Evolutionary conservation across 1,140 invertebrate species (phyloP), one percentile per base, ranked within the genome.

Genomic region (Drosophila pectinifera): DNA sequence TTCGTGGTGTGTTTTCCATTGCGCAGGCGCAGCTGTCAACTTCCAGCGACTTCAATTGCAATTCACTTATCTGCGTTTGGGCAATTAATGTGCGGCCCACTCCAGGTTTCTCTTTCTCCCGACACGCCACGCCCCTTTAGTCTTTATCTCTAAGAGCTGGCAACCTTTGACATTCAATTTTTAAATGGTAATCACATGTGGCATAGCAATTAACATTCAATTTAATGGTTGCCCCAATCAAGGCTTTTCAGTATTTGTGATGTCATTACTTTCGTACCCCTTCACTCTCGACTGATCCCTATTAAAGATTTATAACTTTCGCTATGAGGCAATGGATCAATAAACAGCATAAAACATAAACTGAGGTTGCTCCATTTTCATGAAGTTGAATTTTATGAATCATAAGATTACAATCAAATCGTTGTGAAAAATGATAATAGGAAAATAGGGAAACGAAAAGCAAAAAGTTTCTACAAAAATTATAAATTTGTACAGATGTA

Each of bases 1-100:
- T 63, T 38, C n/a, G n/a, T 28, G 51, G 46, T 34, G 64, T 41
- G 42, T 62, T 45, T 61, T 41, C 58, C 49, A 80, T 72, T 80
- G 78, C 78, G 78, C 78, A 80, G 58, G 31, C 78, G 73, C 78
- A 72, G 70, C 78, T 81, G 73, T 82, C 73, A 73, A 68, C 49
- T 81, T n/a, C 38, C 48, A 53, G 31, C 28, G 20, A 57, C 18
- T 36, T 22, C 11, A 41, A 51, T 75, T 51, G 59, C 38, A 58
- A 55, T 36, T 55, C n/a, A 74, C 39, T 76, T 65, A 74, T 54
- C 42, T 22, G 22, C 39, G 43, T 61, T 76, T 70, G 43, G 55
- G 58, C 49, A 80, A 70, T 55, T 59, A 34, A 46, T 41, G 54
- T 54, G 58, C 14, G 13, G 51, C 22, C 24, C 51, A 28, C 31